phyloP scores from a whole-genome alignment of 2,888 invertebrate species.

The Melinaea menophilus region DNA sequence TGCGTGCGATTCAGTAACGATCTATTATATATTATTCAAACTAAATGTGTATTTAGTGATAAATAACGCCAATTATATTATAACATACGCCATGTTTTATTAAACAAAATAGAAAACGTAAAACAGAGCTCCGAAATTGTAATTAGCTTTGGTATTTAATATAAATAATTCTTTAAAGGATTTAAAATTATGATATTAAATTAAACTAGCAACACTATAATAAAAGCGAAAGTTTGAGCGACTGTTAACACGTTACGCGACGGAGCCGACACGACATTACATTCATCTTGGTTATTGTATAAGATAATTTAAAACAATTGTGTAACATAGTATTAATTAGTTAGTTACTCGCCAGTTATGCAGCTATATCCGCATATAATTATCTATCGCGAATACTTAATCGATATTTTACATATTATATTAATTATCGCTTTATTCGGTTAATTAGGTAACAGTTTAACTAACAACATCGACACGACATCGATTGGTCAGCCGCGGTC shows the following conservation, averaged over 20 bases:
- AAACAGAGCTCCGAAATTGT: conserved; percentile 41
- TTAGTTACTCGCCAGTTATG: too few relatives aligned
- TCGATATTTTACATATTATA: conserved; percentile 46
- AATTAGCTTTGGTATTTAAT: conserved; percentile 59
- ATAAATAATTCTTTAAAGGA: conserved; percentile 39
- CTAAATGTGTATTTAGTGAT: too few relatives aligned
- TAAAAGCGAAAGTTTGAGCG: not conserved
- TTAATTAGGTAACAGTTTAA: conserved; percentile 41
- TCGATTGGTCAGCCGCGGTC: conserved; percentile 67
- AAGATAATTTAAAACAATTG: too few relatives aligned
- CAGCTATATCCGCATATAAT: conserved; percentile 34
- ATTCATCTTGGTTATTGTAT: too few relatives aligned
- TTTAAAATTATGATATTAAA: conserved; percentile 29
- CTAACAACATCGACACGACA: conserved; percentile 71
- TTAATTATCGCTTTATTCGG: conserved; percentile 41
- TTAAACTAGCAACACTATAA: conserved; percentile 52
- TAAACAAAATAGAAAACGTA: conserved; percentile 12
- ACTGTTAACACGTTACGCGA: not conserved
- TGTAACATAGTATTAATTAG: too few relatives aligned
- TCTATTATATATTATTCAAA: too few relatives aligned
- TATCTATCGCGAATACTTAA: conserved; percentile 43
- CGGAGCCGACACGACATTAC: conserved; percentile 11
- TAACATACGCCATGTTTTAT: too few relatives aligned
- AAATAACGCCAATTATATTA: too few relatives aligned
- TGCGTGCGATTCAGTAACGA: too few relatives aligned